A percentile compares a stretch with the other conserved stretches of the same genome.
Evolutionary conservation across 2,113 vertebrate species (phyloP).

Genomic region (Calyptomena viridis): DNA sequence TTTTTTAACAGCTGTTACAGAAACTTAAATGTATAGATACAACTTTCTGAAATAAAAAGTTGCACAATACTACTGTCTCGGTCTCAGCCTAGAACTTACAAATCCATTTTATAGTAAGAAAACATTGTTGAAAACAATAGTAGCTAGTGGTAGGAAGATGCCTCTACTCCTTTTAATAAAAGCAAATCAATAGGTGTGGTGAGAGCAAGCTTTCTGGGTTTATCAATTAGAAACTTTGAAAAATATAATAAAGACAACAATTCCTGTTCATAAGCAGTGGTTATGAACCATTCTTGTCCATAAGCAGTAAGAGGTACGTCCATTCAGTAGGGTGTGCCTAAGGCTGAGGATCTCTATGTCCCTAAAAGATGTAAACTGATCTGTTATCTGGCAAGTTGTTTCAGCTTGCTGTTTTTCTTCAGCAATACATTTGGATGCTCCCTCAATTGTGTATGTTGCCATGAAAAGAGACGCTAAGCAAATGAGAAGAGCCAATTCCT

Average conservation of each 20-base stretch:
- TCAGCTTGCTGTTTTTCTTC: not conserved
- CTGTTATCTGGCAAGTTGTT: not conserved
- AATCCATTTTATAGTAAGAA: not conserved
- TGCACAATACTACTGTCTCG: not conserved
- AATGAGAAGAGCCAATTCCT: not conserved
- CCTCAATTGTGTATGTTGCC: not conserved
- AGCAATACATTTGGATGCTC: not conserved
- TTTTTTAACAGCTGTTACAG: not conserved
- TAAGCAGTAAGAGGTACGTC: not conserved
- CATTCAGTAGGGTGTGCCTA: not conserved
- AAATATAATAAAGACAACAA: not conserved
- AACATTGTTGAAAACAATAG: not conserved
- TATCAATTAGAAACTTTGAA: not conserved
- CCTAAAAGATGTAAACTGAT: not conserved
- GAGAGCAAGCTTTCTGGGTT: not conserved
- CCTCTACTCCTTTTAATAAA: not conserved
- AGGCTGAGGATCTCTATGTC: not conserved
- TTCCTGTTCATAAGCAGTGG: not conserved
- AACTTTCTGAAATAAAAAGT: not conserved
- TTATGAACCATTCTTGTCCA: not conserved
- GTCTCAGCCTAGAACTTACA: not conserved
- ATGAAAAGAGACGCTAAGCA: not conserved
- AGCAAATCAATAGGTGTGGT: not conserved
- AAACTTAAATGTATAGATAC: not conserved
- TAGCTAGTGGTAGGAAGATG: not conserved